Evolutionary conservation across 2,113 vertebrate species (phyloP).

Genomic region (Podarcis raffonei): DNA sequence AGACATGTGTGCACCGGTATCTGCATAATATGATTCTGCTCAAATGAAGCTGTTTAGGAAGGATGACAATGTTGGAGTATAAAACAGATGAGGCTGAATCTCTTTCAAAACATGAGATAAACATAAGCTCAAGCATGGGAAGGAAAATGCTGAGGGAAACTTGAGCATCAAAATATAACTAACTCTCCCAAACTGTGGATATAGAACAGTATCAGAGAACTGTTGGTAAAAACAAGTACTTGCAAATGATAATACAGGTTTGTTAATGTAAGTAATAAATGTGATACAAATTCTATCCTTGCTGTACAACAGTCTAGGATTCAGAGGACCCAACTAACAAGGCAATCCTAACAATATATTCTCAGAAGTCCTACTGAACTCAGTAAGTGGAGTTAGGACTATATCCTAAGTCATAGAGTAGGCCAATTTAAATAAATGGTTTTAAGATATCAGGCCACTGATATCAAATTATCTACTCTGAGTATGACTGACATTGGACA

Average conservation of each 20-base stretch:
- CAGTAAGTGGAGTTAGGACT: too few species aligned
- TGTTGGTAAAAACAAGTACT: not conserved
- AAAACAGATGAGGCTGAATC: not conserved
- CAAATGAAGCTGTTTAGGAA: not conserved
- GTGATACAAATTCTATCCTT: not conserved
- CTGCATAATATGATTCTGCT: not conserved
- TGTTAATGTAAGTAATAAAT: not conserved
- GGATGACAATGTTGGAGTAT: not conserved
- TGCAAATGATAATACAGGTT: not conserved
- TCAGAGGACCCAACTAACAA: not conserved
- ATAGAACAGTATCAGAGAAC: not conserved
- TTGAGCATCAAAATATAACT: not conserved
- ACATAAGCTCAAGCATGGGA: not conserved
- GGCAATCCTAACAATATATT: too few species aligned
- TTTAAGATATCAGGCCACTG: too few species aligned
- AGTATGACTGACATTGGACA: too few species aligned
- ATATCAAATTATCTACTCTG: too few species aligned
- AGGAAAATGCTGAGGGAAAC: not conserved
- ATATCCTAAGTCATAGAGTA: too few species aligned
- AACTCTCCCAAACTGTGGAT: not conserved
- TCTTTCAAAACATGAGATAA: accelerated
- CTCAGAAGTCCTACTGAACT: too few species aligned
- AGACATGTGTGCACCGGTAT: accelerated
- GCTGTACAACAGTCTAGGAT: not conserved
- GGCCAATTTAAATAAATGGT: too few species aligned